Conservation (phyloP, 2,888 invertebrate species). For the Anaspis maculata region DNA sequence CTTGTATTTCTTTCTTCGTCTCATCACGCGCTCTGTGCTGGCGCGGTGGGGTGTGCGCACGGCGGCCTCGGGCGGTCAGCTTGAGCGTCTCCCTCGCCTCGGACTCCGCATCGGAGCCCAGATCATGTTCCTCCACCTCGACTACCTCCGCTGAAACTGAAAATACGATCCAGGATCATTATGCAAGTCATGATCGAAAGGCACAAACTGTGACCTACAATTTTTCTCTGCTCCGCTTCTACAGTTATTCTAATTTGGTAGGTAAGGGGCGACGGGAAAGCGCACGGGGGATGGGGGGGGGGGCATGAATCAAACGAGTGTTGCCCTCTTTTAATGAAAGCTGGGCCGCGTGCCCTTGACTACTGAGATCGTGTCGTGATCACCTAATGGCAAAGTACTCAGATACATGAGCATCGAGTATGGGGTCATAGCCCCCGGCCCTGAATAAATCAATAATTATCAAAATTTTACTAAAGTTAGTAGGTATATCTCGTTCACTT, state of each 20-base stretch:
- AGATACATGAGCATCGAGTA: too few species aligned
- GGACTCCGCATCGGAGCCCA: conserved; percentile 34
- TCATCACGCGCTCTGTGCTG: conserved; percentile 57
- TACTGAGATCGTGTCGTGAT: too few species aligned
- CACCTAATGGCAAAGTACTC: too few species aligned
- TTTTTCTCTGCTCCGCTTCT: conserved; percentile 9
- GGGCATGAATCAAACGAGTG: too few species aligned
- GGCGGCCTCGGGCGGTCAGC: conserved; percentile 43
- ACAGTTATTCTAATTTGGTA: conserved; percentile 7
- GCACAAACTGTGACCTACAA: conserved; percentile 6
- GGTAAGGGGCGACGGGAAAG: conserved; percentile 5
- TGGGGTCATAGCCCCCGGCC: too few species aligned
- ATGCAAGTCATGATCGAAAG: conserved; percentile 7
- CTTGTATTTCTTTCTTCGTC: conserved; percentile 68
- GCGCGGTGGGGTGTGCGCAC: conserved; percentile 36
- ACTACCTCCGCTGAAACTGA: conserved; percentile 41
- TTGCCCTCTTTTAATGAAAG: too few species aligned
- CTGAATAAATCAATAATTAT: too few species aligned
- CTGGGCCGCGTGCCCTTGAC: too few species aligned
- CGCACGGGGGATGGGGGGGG: too few species aligned
- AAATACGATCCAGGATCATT: conserved; percentile 15
- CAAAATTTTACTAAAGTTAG: too few species aligned
- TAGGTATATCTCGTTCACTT: too few species aligned
- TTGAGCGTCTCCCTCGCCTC: conserved; percentile 41
- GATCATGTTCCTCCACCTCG: conserved; percentile 45